Percentiles rank a stretch among this genome's conserved stretches.
Conservation (phyloP, 2,888 invertebrate genomes). For the Hyposoter dolosus region DNA sequence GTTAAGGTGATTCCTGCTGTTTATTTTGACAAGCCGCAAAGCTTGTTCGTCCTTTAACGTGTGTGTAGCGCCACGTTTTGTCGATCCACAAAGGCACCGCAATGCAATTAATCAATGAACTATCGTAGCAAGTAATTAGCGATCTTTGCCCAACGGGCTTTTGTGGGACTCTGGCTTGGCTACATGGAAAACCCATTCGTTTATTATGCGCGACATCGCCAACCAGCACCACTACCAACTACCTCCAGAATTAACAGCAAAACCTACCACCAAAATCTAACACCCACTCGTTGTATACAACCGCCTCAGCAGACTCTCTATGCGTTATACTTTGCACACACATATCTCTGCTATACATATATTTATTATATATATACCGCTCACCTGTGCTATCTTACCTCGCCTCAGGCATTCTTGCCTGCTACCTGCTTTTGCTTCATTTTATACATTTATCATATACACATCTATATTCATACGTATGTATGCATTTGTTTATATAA, state of each 20-base stretch:
- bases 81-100: slow-evolving; percentile 69
- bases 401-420: slow-evolving; percentile 44
- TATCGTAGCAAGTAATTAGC: slow-evolving; percentile 70
- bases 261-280: slow-evolving; percentile 53
- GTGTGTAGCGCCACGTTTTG: slow-evolving; percentile 41
- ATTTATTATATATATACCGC: slow-evolving; percentile 12
- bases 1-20: slow-evolving; percentile 51
- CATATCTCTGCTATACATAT: slow-evolving; percentile 13
- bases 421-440: slow-evolving; percentile 44
- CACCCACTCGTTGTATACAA: slow-evolving; percentile 36
- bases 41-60: slow-evolving; percentile 57
- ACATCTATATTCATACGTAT: not conserved
- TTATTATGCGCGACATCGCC: slow-evolving; percentile 71
- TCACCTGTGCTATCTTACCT: slow-evolving; percentile 51
- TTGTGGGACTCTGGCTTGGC: slow-evolving; percentile 37
- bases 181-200: slow-evolving; percentile 77
- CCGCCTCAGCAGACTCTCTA: not conserved
- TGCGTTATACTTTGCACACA: slow-evolving; percentile 9
- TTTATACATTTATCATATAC: slow-evolving; percentile 20
- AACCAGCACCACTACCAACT: slow-evolving; percentile 11
- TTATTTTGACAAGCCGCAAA: slow-evolving; percentile 66
- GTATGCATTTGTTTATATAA: not conserved
- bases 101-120: slow-evolving; percentile 71
- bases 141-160: slow-evolving; percentile 53
- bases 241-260: slow-evolving; percentile 31